Base-by-base conservation (phyloP, 2,888 invertebrate genomes). In the Yponomeuta cagnagella region DNA sequence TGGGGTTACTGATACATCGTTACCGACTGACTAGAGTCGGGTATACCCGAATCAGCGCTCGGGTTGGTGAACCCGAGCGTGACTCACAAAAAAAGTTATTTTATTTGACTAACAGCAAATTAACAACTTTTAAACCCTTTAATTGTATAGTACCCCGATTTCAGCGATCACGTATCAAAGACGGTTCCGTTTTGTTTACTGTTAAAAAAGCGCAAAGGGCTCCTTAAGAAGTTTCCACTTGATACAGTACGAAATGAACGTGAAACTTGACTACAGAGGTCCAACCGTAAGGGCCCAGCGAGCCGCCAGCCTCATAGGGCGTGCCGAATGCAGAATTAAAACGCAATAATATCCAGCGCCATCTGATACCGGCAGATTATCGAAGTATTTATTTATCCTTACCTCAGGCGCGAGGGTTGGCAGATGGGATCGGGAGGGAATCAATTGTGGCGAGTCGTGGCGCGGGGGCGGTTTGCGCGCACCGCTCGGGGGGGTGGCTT, bases 361-460 rank as follows among this genome's bases (percentile, higher is more conserved):
- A 90, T 85, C 86, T 81, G 88, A 90, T 88, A 86, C 82, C 77
- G 74, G 79, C 77, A 89, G 89, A 91, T 91, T 89, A 90, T 88
- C 87, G 84, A 85, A 90, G 87, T 90, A 90, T 90, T 91, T 92
- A 91, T 91, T 90, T 91, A 89, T 89, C 88, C 88, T 88, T 74
- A 79, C 80, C 87, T 86, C 88, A 90, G 88, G 85, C 82, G 79
- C 88, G 90, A 87, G 83, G 67, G 82, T 86, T 83, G 52, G 15
- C 15, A 86, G 91, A 91, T 92, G 90, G 79, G 84, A 91, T 90
- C 90, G 79, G 84, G 85, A 58, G 15, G 87, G 85, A 91, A 91
- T 92, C 91, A 91, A 92, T 92, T 91, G 90, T 85, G 86, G 82
- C 83, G 82, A 86, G 87, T 86, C 87, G 84, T 89, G 86, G 86